Evolutionary conservation across 1,140 invertebrate genomes (phyloP).

Genomic region (Eupeodes corollae): DNA sequence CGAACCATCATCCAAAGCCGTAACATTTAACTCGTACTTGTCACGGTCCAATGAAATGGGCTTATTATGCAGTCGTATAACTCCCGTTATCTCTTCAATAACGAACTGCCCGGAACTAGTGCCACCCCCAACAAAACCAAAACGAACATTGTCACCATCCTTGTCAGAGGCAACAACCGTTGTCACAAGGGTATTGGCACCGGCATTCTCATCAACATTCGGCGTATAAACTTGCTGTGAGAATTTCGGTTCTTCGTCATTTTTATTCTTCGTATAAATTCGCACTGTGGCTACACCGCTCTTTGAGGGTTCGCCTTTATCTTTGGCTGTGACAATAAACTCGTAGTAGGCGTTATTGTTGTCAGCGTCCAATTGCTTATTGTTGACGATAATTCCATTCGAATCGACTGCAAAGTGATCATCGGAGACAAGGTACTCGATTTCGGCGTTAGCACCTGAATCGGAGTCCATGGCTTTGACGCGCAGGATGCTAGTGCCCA

Average conservation of each 20-base stretch:
- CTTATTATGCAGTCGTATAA: constrained; percentile 78
- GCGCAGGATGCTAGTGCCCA: constrained; percentile 80
- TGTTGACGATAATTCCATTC: constrained; percentile 82
- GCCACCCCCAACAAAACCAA: constrained; percentile 84
- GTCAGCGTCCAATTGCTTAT: constrained; percentile 86
- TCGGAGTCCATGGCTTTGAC: constrained; percentile 89
- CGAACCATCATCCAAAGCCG: constrained; percentile 84
- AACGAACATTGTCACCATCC: constrained; percentile 87
- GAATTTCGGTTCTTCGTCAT: constrained; percentile 92
- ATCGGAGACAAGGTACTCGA: constrained; percentile 82
- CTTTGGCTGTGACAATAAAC: constrained; percentile 82
- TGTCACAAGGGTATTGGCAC: constrained; percentile 84
- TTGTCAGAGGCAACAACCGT: constrained; percentile 92
- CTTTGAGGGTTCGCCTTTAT: constrained; percentile 84
- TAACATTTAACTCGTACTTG: constrained; percentile 90
- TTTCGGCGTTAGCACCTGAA: constrained; percentile 85
- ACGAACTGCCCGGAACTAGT: constrained; percentile 85
- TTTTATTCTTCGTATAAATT: constrained; percentile 92
- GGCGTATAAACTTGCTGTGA: constrained; percentile 93
- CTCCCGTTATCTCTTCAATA: constrained; percentile 90
- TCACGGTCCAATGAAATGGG: constrained; percentile 72
- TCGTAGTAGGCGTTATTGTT: constrained; percentile 95
- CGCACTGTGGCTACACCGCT: constrained; percentile 84
- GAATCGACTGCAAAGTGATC: constrained; percentile 88
- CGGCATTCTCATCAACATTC: constrained; percentile 91